Base-by-base conservation (phyloP, 1,140 invertebrate species). In the Glossosoma conforme region DNA sequence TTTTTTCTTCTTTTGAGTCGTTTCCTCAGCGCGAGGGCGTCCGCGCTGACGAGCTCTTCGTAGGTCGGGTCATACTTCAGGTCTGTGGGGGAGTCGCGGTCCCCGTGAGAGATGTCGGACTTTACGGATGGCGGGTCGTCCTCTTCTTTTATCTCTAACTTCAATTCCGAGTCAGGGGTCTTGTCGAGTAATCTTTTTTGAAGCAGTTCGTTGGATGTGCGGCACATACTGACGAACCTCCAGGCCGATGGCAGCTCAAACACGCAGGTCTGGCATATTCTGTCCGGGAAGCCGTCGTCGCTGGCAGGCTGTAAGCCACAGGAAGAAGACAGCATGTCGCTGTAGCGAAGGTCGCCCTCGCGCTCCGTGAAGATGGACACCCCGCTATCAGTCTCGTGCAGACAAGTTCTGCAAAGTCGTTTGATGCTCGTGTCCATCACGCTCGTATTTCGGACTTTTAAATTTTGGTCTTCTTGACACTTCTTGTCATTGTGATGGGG, bases 201-300 rank as follows among this genome's bases (percentile, higher is more conserved):
- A 9, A 47, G 21, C 6, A 28, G 13, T 25, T 24, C 36, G 21
- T 47, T 36, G 10, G 45, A 47, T n/a, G 33, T 22, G 10, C 35
- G 33, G 19, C 45, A 47, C 45, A 47, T 47, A 24, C 25, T 47
- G 11, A 47, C 45, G 14, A 47, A 47, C 30, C 40, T 47, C 33
- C 45, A 47, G 18, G 28, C 45, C n/a, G 21, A 25, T 2, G 45
- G 36, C 6, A 47, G 22, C 17, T 47, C 35, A 2, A 47, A 9
- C 15, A 40, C 22, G 21, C 45, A 47, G n/a, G 35, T 25, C 22
- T 36, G 45, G 13, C 45, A 47, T 19, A 47, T 14, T 13, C 30
- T 47, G 5, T 38, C 40, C 1, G 45, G 45, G 22, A 25, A 47
- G 9, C 14, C 28, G 19, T 37, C 21, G 13, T 25, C 45, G 19